Evolutionary conservation across 2,888 invertebrate genomes (phyloP).

Genomic region (Pomacea canaliculata): DNA sequence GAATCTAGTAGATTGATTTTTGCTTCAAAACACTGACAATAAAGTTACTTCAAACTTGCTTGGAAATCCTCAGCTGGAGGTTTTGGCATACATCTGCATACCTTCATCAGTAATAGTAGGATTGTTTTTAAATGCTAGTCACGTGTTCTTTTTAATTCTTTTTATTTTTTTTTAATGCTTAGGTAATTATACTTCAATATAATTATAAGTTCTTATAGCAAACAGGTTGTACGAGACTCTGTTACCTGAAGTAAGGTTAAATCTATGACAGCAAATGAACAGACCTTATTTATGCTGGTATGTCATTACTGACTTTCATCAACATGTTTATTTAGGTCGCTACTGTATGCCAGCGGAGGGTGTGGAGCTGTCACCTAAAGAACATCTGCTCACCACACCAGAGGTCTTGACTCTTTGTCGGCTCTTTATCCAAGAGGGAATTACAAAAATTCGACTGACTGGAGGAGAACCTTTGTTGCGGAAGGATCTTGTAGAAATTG

Average conservation of each 20-base stretch:
- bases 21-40: too few species aligned
- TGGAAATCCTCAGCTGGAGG: too few species aligned
- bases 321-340: slow-evolving; percentile 76
- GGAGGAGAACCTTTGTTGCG: slow-evolving; percentile 97
- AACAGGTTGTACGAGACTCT: background rate
- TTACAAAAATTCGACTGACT: slow-evolving; percentile 92
- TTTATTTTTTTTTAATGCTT: too few species aligned
- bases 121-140: too few species aligned
- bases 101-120: too few species aligned
- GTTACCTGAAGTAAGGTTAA: background rate
- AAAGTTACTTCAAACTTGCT: too few species aligned
- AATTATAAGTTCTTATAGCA: background rate
- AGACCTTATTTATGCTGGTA: background rate
- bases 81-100: too few species aligned
- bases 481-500: slow-evolving; percentile 85
- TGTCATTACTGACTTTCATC: too few species aligned
- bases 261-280: too few species aligned
- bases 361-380: slow-evolving; percentile 83
- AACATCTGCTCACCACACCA: slow-evolving; percentile 81
- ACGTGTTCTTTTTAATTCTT: too few species aligned
- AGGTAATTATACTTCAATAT: background rate
- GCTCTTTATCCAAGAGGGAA: slow-evolving; percentile 89
- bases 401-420: slow-evolving; percentile 85
- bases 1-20: too few species aligned
- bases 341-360: slow-evolving; percentile 99